Evolutionary conservation across 2,888 invertebrate genomes (phyloP), one percentile per base, ranked within the genome.

Genomic region (Phymatocera aterrima): DNA sequence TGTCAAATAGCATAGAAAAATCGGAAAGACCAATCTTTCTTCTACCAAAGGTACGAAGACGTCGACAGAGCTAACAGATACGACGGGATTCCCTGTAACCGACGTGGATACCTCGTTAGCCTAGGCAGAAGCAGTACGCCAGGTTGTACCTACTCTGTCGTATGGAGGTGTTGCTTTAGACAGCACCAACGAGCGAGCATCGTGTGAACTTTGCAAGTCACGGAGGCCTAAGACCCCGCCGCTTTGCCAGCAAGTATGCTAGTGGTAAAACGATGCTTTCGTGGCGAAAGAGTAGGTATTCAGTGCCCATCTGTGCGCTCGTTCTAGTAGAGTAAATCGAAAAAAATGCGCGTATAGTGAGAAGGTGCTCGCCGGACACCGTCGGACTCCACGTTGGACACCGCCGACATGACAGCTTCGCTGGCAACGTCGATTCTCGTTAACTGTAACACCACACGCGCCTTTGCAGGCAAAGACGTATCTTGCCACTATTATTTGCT

Each of bases 351-450:
- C 21, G 24, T 31, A 57, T 43, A 77, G 79, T 43, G 65, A 78
- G 72, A 79, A 60, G 78, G 75, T 60, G 75, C 75, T 60, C 75
- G 15, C 43, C 43, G 60, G 75, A 75, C 80, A 79, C 74, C 79
- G 78, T 72, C 77, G 65, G 64, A 80, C 78, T 77, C 80, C 80
- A 54, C 65, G 57, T 61, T 78, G 81, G 82, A 83, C 85, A 83
- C 75, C 79, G 78, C 70, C 79, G 83, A 87, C 85, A 84, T 82
- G 85, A 85, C 87, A 86, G 87, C 84, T 84, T 83, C 83, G 81
- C 82, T 79, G 57, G 82, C 79, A 80, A 82, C 78, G 85, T 85
- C 85, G 85, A 84, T 85, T 85, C 86, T 87, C 86, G 86, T 87
- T 87, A 86, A 86, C 85, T 81, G 83, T 84, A 86, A 85, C 84